A percentile compares a stretch with the other conserved stretches of the same genome.
phyloP scores from a whole-genome alignment of 2,888 invertebrate species.

The Limnephilus rhombicus region DNA sequence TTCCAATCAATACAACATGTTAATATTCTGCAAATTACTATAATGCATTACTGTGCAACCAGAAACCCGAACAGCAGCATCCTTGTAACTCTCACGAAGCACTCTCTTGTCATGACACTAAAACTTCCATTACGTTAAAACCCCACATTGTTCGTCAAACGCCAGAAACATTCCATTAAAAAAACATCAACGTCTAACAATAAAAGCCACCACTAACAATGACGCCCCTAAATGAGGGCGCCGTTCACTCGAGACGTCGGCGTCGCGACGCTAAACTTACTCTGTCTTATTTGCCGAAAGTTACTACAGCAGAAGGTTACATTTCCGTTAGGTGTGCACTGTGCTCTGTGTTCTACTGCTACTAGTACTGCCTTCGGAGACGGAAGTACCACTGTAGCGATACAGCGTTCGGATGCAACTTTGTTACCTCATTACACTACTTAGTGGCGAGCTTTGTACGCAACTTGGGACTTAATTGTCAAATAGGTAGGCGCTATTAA shows the following conservation, averaged over 20 bases:
- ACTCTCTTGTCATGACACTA: slow-evolving; percentile 2
- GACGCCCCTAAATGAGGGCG: slow-evolving; percentile 32
- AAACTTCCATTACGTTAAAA: not conserved
- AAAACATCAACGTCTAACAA: slow-evolving; percentile 13
- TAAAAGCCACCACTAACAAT: slow-evolving; percentile 32
- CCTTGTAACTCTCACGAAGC: not conserved
- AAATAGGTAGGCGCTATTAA: not conserved
- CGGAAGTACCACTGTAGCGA: slow-evolving; percentile 25
- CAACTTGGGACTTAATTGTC: slow-evolving; percentile 60
- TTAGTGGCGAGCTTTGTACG: slow-evolving; percentile 62
- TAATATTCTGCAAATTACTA: not conserved
- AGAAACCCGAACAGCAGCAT: not conserved
- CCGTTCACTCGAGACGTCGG: slow-evolving; percentile 30
- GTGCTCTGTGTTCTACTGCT: not conserved
- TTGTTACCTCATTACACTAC: slow-evolving; percentile 63
- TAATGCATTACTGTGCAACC: not conserved
- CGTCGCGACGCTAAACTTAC: slow-evolving; percentile 47
- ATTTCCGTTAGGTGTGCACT: slow-evolving; percentile 29
- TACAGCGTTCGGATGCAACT: slow-evolving; percentile 53
- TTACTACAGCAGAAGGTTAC: slow-evolving; percentile 34
- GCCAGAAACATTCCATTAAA: slow-evolving; percentile 20
- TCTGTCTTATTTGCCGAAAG: slow-evolving; percentile 45
- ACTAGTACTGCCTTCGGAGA: not conserved
- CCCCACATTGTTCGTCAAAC: not conserved
- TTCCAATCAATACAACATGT: not conserved